Conservation (phyloP, 2,797 vertebrate genomes). For the Menidia menidia region DNA sequence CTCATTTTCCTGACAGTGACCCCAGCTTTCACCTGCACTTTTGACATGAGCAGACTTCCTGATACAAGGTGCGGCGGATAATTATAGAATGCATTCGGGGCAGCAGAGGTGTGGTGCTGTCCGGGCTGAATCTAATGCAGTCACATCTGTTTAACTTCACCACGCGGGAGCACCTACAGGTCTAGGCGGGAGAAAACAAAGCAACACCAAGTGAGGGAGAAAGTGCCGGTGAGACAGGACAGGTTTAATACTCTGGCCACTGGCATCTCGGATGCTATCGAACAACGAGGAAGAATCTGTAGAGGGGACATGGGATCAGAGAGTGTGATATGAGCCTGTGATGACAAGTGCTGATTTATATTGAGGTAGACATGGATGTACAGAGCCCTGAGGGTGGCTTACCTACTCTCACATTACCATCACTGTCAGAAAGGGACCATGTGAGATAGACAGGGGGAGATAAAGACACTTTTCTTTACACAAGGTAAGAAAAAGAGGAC, state of each 20-base stretch:
- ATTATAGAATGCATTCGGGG: conserved; percentile 82
- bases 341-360: conserved; percentile 87
- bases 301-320: conserved; percentile 73
- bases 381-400: conserved; percentile 76
- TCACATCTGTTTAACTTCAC: conserved; percentile 84
- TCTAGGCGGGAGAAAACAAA: conserved; percentile 67
- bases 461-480: conserved; percentile 30
- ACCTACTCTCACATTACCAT: conserved; percentile 82
- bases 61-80: conserved; percentile 79
- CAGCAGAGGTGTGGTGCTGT: conserved; percentile 78
- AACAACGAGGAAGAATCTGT: conserved; percentile 62
- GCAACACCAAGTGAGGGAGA: conserved; percentile 53
- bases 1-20: conserved; percentile 76
- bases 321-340: conserved; percentile 82
- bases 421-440: conserved; percentile 79
- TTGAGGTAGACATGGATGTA: conserved; percentile 80
- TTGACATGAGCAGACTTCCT: conserved; percentile 77
- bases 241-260: conserved; percentile 77
- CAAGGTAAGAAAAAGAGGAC: conserved; percentile 32
- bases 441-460: conserved; percentile 35
- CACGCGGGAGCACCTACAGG: conserved; percentile 68
- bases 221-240: conserved; percentile 61
- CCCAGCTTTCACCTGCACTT: conserved; percentile 77
- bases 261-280: conserved; percentile 68
- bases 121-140: conserved; percentile 82